phyloP scores from a whole-genome alignment of 2,113 vertebrate species.

The Hystrix cristata region DNA sequence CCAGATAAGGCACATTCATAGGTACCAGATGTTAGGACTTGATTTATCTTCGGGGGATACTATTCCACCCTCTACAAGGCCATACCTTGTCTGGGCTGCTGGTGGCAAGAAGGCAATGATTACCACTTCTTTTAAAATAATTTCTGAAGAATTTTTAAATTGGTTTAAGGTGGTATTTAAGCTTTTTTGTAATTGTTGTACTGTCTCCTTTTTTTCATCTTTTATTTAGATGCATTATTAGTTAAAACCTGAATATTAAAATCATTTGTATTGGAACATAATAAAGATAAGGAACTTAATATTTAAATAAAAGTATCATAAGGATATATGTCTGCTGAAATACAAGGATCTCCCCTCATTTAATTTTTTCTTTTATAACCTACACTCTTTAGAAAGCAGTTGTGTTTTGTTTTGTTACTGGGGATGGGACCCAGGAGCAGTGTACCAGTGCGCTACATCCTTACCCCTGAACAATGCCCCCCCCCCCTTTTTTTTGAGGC shows the following conservation, averaged over 20 bases:
- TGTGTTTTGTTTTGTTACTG: background rate
- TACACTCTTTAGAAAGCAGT: background rate
- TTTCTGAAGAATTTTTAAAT: conserved; percentile 32
- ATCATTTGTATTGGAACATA: background rate
- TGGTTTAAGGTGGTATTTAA: background rate
- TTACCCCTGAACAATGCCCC: background rate
- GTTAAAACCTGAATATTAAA: conserved; percentile 38
- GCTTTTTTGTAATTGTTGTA: background rate
- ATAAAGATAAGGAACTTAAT: background rate
- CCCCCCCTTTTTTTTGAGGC: background rate
- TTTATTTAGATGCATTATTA: conserved; percentile 15
- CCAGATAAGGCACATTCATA: background rate
- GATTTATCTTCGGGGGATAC: background rate
- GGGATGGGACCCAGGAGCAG: background rate
- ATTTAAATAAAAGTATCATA: background rate
- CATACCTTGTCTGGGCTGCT: background rate
- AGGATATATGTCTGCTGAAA: background rate
- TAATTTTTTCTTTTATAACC: conserved; percentile 6
- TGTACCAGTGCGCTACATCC: background rate
- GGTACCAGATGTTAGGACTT: background rate
- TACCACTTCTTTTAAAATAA: background rate
- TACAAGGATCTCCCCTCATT: background rate
- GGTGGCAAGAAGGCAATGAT: background rate
- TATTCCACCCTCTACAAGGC: background rate
- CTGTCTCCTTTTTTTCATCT: background rate